Conservation (phyloP, 53 echinoderm and acorn worm species). For the Holothuria leucospilota region DNA sequence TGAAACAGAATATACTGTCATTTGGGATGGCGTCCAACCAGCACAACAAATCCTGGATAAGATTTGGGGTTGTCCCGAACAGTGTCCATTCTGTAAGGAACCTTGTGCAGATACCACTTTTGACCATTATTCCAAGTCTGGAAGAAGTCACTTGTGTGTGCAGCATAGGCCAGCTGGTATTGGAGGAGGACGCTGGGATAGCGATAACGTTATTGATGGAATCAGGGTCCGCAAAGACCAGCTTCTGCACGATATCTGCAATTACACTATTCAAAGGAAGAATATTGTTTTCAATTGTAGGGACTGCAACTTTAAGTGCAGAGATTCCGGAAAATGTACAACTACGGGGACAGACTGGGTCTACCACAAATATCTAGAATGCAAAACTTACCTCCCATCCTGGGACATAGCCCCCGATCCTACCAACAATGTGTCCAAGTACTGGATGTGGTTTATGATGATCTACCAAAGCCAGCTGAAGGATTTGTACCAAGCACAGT, state of each 20-base stretch:
- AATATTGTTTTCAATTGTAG: not conserved
- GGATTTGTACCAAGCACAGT: constrained; percentile 13
- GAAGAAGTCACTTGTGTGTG: constrained; percentile 13
- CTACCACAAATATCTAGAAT: constrained; percentile 1
- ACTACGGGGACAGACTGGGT: not conserved
- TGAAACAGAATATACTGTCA: not conserved
- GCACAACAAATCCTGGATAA: constrained; percentile 32
- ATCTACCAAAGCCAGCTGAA: constrained; percentile 36
- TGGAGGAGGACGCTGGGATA: not conserved
- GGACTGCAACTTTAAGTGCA: constrained; percentile 4
- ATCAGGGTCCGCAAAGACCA: not conserved
- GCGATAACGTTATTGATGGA: not conserved
- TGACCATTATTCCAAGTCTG: not conserved
- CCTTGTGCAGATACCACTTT: constrained; percentile 10
- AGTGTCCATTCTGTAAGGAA: constrained; percentile 49
- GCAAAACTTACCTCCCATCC: not conserved
- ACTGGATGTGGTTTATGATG: no score
- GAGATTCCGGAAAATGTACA: constrained; percentile 19
- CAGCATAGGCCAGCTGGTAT: constrained; percentile 3
- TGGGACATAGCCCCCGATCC: constrained; percentile 26
- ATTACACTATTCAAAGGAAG: not conserved
- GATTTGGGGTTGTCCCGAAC: constrained; percentile 41
- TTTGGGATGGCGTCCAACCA: constrained; percentile 24
- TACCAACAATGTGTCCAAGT: constrained; percentile 27
- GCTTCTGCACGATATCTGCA: constrained; percentile 9